Evolutionary conservation across 2,888 invertebrate species (phyloP).

Genomic region (Spicauda simplicius): DNA sequence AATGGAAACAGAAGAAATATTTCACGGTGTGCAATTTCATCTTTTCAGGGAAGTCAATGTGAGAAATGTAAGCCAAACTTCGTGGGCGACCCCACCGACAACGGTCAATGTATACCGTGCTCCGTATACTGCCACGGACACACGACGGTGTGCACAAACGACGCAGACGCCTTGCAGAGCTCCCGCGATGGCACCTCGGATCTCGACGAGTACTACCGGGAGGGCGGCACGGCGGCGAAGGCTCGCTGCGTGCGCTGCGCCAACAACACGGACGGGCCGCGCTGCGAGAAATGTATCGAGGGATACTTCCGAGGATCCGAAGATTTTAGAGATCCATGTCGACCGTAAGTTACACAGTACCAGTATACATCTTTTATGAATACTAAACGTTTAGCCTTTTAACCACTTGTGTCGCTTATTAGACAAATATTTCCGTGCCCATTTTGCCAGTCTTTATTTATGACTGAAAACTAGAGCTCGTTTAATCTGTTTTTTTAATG

Average conservation of each 20-base stretch:
- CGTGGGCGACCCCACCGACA: conserved; percentile 96
- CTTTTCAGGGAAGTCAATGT: conserved; percentile 91
- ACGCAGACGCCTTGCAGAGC: conserved; percentile 74
- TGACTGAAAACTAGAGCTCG: too few relatives aligned
- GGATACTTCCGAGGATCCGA: conserved; percentile 92
- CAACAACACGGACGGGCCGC: conserved; percentile 92
- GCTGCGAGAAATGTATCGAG: conserved; percentile 91
- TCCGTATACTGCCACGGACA: conserved; percentile 95
- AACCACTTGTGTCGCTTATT: too few relatives aligned
- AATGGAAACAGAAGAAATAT: too few relatives aligned
- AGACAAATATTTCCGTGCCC: too few relatives aligned
- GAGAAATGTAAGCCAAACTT: conserved; percentile 95
- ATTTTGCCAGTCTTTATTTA: too few relatives aligned
- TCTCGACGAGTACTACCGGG: conserved; percentile 86
- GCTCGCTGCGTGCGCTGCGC: conserved; percentile 94
- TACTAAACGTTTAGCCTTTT: too few relatives aligned
- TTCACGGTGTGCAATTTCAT: background rate
- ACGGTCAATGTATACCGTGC: conserved; percentile 94
- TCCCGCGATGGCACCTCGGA: conserved; percentile 80
- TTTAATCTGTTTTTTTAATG: too few relatives aligned
- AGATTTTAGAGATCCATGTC: conserved; percentile 90
- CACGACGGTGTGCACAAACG: conserved; percentile 90
- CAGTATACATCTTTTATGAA: too few relatives aligned
- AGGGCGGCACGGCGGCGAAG: conserved; percentile 79
- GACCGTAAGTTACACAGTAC: conserved; percentile 85